Base-by-base conservation (phyloP, 2,888 invertebrate species). In the Apodemia hepburni region DNA sequence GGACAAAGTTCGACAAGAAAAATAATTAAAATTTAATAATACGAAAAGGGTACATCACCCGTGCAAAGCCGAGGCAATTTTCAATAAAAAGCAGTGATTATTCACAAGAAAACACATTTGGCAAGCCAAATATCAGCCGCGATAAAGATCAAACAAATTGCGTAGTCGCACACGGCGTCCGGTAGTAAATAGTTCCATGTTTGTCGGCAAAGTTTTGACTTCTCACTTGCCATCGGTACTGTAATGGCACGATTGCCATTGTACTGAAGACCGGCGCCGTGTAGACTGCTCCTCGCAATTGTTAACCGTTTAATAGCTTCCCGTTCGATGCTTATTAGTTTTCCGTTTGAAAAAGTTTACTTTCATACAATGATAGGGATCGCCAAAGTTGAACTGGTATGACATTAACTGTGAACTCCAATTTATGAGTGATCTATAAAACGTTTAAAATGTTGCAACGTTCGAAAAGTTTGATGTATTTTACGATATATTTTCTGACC, bases 71-170 rank as follows among this genome's bases (percentile, higher is more conserved):
- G 12, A 42, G 12, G 5, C 15, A 12, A 4, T 42, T 42, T 42
- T 42, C 15, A 42, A 42, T 15, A 42, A n/a, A 45, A 42, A n/a
- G 45, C n/a, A 17, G n/a, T n/a, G 7, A n/a, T n/a, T 45, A 45
- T n/a, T 45, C 45, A n/a, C 45, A 17, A 45, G n/a, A n/a, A 45
- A 69, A 69, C 70, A 64, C 71, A 64, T 70, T 66, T 22, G 51
- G 22, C 22, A 51, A 51, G 51, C 51, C 51, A 51, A 54, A 57
- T 33, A 42, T 18, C 58, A 27, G 57, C 77, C 73, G 78, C 84
- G 84, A 87, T 86, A 89, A 85, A 84, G 85, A 82, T 81, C 84
- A 85, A 86, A 87, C 87, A 85, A 90, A 88, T 87, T 86, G 85
- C 87, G 81, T 77, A 88, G 80, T 87, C 84, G 84, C 85, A 84